A percentile compares a stretch with the other conserved stretches of the same genome.
Conservation (phyloP, 2,888 invertebrate genomes). For the Tetragonisca angustula region DNA sequence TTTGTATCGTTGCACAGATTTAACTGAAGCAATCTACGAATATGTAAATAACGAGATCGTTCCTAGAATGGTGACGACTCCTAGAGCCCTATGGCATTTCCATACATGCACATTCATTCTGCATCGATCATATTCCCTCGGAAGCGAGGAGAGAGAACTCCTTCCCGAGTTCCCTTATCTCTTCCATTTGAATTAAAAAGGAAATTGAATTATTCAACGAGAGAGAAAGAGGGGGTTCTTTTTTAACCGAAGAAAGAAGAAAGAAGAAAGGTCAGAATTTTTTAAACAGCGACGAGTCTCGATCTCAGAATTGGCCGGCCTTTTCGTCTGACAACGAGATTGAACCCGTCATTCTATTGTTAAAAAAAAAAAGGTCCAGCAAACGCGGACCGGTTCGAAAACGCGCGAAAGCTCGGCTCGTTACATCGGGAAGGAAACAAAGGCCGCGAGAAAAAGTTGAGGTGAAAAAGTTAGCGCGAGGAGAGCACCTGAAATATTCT, state of each 20-base stretch:
- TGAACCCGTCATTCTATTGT: too few relatives aligned
- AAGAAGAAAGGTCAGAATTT: too few relatives aligned
- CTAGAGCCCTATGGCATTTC: constrained; percentile 36
- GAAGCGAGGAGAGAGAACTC: constrained; percentile 12
- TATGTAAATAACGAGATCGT: constrained; percentile 64
- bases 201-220: constrained; percentile 30
- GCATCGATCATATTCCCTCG: constrained; percentile 27
- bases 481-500: constrained; percentile 38
- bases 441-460: neutral
- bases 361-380: neutral
- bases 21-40: constrained; percentile 64
- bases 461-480: neutral
- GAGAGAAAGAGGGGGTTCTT: neutral
- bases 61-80: constrained; percentile 35
- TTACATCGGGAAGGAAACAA: neutral
- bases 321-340: too few relatives aligned
- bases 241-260: too few relatives aligned
- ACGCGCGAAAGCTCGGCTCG: neutral
- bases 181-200: neutral
- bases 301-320: too few relatives aligned
- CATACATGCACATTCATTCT: constrained; percentile 51
- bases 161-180: constrained; percentile 9
- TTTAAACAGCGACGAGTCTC: too few relatives aligned
- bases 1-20: constrained; percentile 63
- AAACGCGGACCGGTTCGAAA: too few relatives aligned